phyloP scores from a whole-genome alignment of 2,113 vertebrate species.

The Microcebus ravelobensis region DNA sequence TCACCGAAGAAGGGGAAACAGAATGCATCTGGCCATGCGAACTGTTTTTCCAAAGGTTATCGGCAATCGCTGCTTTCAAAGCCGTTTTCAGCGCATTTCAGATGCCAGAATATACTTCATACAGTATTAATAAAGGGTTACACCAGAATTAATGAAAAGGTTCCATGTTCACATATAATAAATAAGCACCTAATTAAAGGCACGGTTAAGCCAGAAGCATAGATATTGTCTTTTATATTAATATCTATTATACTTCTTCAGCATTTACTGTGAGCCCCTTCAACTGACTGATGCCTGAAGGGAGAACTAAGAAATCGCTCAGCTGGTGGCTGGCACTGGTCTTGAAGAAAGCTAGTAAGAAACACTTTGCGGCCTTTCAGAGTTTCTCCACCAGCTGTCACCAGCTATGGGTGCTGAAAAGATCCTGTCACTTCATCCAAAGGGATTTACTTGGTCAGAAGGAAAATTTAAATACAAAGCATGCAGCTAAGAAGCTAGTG shows the following conservation, averaged over 20 bases:
- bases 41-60: constrained; percentile 81
- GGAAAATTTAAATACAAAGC: constrained; percentile 93
- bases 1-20: constrained; percentile 73
- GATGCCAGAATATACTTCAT: constrained; percentile 71
- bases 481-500: constrained; percentile 90
- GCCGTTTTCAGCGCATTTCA: constrained; percentile 76
- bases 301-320: constrained; percentile 87
- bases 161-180: constrained; percentile 81
- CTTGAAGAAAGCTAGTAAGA: constrained; percentile 89
- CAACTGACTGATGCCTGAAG: constrained; percentile 88
- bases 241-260: constrained; percentile 87
- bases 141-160: constrained; percentile 81
- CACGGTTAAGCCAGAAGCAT: constrained; percentile 79
- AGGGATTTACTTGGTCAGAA: constrained; percentile 96
- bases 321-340: constrained; percentile 90
- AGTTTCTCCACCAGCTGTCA: constrained; percentile 97
- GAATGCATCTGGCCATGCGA: constrained; percentile 72
- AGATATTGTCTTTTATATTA: constrained; percentile 85
- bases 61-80: constrained; percentile 75
- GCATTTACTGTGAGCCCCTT: constrained; percentile 87
- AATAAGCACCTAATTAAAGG: constrained; percentile 86
- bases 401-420: constrained; percentile 95
- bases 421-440: constrained; percentile 96
- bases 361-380: constrained; percentile 93
- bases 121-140: constrained; percentile 81